These are phyloP conservation scores for Apus apus DNA, from an alignment of 2,113 vertebrate genomes.

Conservation along the genomic window DNA sequence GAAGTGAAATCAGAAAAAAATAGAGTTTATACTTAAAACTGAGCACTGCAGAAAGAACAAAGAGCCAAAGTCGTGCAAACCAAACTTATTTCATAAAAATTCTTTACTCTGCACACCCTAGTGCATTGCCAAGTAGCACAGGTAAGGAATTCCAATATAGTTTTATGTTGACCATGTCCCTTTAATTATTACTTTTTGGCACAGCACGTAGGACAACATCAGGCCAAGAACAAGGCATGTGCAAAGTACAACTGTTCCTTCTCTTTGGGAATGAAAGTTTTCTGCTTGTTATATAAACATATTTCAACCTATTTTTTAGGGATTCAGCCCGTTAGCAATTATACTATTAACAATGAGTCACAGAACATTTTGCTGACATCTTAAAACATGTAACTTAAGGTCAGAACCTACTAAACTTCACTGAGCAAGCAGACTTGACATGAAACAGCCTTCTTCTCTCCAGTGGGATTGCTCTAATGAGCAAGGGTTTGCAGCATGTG, in stretches of 20 bases:
- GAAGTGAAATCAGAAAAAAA: neutral
- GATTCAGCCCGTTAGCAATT: neutral
- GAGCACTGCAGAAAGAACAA: neutral
- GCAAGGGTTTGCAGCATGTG: neutral
- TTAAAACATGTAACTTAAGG: neutral
- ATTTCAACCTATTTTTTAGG: neutral
- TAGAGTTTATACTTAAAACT: neutral
- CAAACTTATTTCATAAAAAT: neutral
- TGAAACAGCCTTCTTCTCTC: neutral
- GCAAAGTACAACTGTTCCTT: conserved; percentile 18
- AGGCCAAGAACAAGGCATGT: conserved; percentile 39
- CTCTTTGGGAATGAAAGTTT: conserved; percentile 25
- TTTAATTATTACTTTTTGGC: conserved; percentile 42
- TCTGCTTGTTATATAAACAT: conserved; percentile 22
- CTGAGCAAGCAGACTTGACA: neutral
- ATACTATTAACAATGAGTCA: conserved; percentile 14
- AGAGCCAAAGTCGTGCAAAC: neutral
- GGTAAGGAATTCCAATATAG: conserved; percentile 13
- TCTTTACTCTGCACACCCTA: neutral
- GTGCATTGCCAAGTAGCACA: neutral
- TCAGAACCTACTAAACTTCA: conserved; percentile 11
- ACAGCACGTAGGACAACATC: neutral
- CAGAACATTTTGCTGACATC: conserved; percentile 1
- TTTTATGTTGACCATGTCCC: neutral
- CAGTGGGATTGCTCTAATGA: neutral